Evolutionary conservation across 64 coral and sea anemone genomes (phyloP).

Genomic region (Trachythela sp.): DNA sequence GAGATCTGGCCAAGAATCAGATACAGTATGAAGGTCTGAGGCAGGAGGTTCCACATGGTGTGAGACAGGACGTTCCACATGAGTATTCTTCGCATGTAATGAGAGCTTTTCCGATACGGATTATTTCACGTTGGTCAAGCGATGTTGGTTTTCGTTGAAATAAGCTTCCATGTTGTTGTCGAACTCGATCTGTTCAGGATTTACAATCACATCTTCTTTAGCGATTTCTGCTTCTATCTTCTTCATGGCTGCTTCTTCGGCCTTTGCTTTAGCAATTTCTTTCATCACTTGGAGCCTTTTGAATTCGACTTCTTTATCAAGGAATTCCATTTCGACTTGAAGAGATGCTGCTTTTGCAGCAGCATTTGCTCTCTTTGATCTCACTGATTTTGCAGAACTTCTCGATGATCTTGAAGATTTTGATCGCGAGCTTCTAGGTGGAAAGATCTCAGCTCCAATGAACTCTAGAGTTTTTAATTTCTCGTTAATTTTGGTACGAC

Average conservation of each 20-base stretch:
- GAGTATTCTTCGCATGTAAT: too few relatives aligned
- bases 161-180: too few relatives aligned
- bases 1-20: too few relatives aligned
- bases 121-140: too few relatives aligned
- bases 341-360: constrained; percentile 37
- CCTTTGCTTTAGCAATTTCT: constrained; percentile 36
- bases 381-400: constrained; percentile 26
- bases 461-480: constrained; percentile 1
- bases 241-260: constrained; percentile 28
- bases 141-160: too few relatives aligned
- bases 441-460: constrained; percentile 5
- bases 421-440: constrained; percentile 14
- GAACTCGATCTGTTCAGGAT: too few relatives aligned
- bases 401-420: constrained; percentile 18
- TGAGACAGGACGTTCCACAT: too few relatives aligned
- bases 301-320: constrained; percentile 39
- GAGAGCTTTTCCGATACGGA: too few relatives aligned
- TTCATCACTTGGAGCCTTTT: constrained; percentile 32
- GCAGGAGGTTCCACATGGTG: too few relatives aligned
- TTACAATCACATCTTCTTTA: neutral
- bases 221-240: constrained; percentile 42
- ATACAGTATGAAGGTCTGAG: too few relatives aligned
- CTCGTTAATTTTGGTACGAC: constrained; percentile 33
- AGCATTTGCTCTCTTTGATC: constrained; percentile 42
- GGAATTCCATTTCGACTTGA: constrained; percentile 48